phyloP scores from a whole-genome alignment of 2,797 vertebrate genomes.

The Sphenopsis melanotis region DNA sequence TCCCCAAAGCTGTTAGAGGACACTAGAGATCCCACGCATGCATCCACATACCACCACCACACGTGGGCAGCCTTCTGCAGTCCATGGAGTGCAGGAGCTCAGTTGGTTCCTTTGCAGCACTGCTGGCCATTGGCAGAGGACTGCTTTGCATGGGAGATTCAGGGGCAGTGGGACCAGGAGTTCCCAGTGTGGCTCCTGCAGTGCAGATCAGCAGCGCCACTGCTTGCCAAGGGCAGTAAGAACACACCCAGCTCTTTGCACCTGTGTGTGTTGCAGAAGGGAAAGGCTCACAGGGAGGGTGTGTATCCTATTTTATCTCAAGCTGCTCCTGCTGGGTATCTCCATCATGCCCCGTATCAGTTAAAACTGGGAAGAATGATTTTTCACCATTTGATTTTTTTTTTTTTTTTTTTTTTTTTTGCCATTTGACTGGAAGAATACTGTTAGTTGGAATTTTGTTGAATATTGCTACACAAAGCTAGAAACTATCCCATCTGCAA shows the following conservation, averaged over 20 bases:
- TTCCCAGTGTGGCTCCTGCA: background rate
- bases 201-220: background rate
- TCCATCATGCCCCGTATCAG: accelerated
- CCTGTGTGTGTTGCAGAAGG: accelerated
- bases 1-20: background rate
- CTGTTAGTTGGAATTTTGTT: background rate
- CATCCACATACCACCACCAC: background rate
- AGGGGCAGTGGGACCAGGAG: background rate
- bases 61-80: background rate
- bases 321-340: background rate
- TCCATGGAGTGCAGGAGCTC: background rate
- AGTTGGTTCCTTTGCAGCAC: background rate
- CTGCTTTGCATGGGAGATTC: background rate
- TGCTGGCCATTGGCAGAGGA: background rate
- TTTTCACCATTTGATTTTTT: background rate
- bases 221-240: background rate
- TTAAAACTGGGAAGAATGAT: background rate
- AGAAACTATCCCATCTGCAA: background rate
- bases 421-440: background rate
- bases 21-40: accelerated
- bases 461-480: background rate
- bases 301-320: background rate
- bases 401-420: background rate
- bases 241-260: background rate
- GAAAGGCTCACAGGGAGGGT: background rate